Base-by-base conservation (phyloP, 2,888 invertebrate genomes). In the Acanthosoma haemorrhoidale region DNA sequence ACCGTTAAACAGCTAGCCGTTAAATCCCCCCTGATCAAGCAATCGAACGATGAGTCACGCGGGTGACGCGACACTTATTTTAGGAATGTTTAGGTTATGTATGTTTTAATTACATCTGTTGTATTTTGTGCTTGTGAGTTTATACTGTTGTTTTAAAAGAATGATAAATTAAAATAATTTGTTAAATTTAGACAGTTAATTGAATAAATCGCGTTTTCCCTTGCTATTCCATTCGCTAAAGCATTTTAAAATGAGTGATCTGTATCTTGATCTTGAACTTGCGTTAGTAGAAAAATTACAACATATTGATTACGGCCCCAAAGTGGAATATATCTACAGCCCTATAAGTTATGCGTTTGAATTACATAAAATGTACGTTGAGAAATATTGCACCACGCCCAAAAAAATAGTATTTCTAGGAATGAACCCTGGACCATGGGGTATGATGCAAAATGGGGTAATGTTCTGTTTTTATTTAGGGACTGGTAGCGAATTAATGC, bases 401-500 rank as follows among this genome's bases (percentile, higher is more conserved):
- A 94, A 92, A 79, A 83, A 84, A 74, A 82, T 96, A 43, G 81
- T 96, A 75, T 92, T 92, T 78, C 84, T 96, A 72, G 96, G 96
- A 4, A 94, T 96, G 92, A 96, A 96, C 81, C 95, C 96, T 13
- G 96, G 96, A n/a, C 94, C 95, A 0, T 94, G 90, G 88, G 96
- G 96, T 73, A 96, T 96, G 96, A 90, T 90, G 31, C 96, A 96
- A 80, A 96, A 92, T 75, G 95, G 95, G 76, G 92, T 92, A 75
- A 70, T 69, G 64, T 6, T 67, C 2, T 25, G 18, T 38, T 36
- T 63, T 16, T 8, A 11, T 15, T 15, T 43, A 43, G 15, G 15
- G 15, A 11, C 36, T 32, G 21, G 13, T 63, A 34, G 18, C 21
- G 15, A 43, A 43, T 43, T 43, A 43, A 43, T 36, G 36, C 11